phyloP scores from a whole-genome alignment of 2,113 vertebrate species.

The Menura novaehollandiae region DNA sequence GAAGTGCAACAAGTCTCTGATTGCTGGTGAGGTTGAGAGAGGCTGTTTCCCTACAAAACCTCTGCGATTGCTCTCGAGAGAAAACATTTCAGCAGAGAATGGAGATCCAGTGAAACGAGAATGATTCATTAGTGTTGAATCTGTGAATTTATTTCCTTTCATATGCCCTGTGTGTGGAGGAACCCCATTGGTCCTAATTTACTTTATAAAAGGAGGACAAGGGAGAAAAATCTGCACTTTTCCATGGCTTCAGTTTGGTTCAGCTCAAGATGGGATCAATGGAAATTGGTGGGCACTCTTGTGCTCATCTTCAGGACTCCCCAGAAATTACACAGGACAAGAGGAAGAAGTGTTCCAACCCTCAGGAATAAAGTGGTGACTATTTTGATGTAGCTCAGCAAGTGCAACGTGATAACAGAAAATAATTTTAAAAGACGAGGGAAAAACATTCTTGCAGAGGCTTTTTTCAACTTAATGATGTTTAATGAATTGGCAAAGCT shows the following conservation, averaged over 20 bases:
- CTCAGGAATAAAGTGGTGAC: neutral
- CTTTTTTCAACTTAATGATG: neutral
- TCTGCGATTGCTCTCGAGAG: neutral
- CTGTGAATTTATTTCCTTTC: neutral
- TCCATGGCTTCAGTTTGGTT: neutral
- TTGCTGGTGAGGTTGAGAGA: neutral
- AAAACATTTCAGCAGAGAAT: neutral
- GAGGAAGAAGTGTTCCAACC: neutral
- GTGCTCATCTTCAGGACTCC: neutral
- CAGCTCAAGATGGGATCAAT: neutral
- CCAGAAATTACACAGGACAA: neutral
- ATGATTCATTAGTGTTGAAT: neutral
- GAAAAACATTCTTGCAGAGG: neutral
- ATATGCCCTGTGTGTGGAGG: neutral
- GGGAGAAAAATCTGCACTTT: neutral
- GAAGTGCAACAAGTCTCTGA: neutral
- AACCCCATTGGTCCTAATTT: neutral
- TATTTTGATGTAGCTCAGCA: neutral
- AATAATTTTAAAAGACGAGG: neutral
- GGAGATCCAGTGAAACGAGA: neutral
- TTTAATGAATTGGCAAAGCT: constrained; percentile 45
- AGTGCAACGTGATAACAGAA: neutral
- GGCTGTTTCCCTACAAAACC: neutral
- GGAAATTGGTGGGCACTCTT: neutral
- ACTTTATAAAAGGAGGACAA: neutral